Conservation (phyloP, 2,888 invertebrate genomes). For the Criorhina ranunculi region DNA sequence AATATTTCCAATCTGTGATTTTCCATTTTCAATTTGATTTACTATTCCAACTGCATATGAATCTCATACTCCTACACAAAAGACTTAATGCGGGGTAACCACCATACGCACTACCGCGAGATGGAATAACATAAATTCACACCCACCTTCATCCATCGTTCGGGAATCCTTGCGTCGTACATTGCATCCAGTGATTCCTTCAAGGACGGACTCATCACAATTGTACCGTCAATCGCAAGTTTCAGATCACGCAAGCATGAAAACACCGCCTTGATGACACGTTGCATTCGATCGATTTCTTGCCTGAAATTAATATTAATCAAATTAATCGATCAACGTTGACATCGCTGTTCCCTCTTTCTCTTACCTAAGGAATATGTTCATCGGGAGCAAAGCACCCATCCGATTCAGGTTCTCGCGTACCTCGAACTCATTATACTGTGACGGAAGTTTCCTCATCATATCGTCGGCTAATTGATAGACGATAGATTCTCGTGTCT, state of each 20-base stretch:
- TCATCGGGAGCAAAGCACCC: slow-evolving; percentile 97
- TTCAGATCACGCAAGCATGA: slow-evolving; percentile 94
- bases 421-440: slow-evolving; percentile 95
- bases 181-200: slow-evolving; percentile 96
- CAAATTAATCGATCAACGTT: slow-evolving; percentile 60
- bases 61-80: neutral
- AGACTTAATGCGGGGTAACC: neutral
- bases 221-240: slow-evolving; percentile 98
- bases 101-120: slow-evolving; percentile 5
- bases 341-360: neutral
- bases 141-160: slow-evolving; percentile 93
- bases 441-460: slow-evolving; percentile 92
- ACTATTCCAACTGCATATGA: slow-evolving; percentile 29
- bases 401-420: slow-evolving; percentile 94
- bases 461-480: slow-evolving; percentile 97
- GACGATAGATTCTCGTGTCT: slow-evolving; percentile 96
- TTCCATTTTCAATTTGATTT: slow-evolving; percentile 43
- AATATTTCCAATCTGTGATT: slow-evolving; percentile 43
- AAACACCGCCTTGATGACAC: slow-evolving; percentile 91
- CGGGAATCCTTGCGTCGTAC: slow-evolving; percentile 98
- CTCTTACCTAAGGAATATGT: slow-evolving; percentile 92
- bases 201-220: slow-evolving; percentile 97
- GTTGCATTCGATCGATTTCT: slow-evolving; percentile 93
- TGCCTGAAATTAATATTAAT: slow-evolving; percentile 85
- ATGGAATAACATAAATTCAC: neutral